These are phyloP conservation scores for Dicyrtomina minuta DNA, from an alignment of 2,888 invertebrate species.

Conservation along the genomic window DNA sequence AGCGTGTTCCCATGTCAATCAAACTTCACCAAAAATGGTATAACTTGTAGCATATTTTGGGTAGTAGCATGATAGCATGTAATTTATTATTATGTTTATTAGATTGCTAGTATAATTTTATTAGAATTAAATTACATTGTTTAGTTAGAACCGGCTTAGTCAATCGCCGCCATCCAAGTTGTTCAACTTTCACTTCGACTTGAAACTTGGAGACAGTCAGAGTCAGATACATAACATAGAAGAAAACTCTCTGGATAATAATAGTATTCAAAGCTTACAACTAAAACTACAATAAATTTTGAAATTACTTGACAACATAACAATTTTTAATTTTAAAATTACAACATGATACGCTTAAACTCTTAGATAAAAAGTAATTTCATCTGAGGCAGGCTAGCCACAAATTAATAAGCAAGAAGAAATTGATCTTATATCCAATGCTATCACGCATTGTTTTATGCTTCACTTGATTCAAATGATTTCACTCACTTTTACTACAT, in stretches of 20 bases:
- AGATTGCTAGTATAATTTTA: too few species aligned
- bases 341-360: not conserved
- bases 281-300: not conserved
- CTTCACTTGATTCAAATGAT: too few species aligned
- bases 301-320: not conserved
- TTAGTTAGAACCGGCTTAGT: not conserved
- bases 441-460: too few species aligned
- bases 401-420: too few species aligned
- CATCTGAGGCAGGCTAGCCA: too few species aligned
- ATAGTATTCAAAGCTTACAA: not conserved
- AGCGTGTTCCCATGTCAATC: slow-evolving; percentile 24
- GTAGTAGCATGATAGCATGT: not conserved
- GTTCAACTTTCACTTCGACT: not conserved
- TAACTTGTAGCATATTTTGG: not conserved
- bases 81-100: not conserved
- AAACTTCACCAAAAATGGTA: slow-evolving; percentile 7
- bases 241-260: not conserved
- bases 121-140: not conserved
- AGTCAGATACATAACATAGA: too few species aligned
- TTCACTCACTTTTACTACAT: too few species aligned
- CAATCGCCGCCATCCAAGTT: not conserved
- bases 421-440: too few species aligned
- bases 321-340: not conserved
- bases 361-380: too few species aligned
- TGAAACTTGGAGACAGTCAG: not conserved